Conservation (phyloP, 2,113 vertebrate genomes). For the Pantherophis guttatus region DNA sequence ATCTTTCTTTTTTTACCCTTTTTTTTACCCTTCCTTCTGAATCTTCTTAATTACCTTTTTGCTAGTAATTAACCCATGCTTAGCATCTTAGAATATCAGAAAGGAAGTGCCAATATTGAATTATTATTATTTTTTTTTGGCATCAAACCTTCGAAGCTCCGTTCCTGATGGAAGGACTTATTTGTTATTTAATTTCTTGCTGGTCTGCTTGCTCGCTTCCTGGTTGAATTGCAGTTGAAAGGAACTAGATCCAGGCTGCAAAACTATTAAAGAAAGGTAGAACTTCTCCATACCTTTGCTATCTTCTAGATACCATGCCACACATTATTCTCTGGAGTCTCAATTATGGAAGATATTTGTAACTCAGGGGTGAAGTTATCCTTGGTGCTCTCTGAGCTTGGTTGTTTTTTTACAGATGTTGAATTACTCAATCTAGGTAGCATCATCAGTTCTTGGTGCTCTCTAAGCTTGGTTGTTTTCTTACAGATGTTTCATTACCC, state of each 20-base stretch:
- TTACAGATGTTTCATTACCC: too few relatives aligned
- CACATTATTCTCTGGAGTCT: background rate
- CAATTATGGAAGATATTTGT: background rate
- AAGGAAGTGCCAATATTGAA: background rate
- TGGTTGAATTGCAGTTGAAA: background rate
- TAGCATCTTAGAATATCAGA: background rate
- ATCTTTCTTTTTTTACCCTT: background rate
- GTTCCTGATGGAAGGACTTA: background rate
- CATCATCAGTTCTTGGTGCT: background rate
- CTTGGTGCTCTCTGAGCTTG: too few relatives aligned
- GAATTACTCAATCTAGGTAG: too few relatives aligned
- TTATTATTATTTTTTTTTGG: too few relatives aligned
- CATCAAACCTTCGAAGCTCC: background rate
- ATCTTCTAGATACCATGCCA: slow-evolving; percentile 16
- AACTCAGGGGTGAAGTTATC: background rate
- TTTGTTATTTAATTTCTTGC: background rate
- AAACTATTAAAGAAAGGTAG: background rate
- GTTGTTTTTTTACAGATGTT: too few relatives aligned
- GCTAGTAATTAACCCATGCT: background rate
- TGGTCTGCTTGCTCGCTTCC: background rate
- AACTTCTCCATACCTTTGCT: background rate
- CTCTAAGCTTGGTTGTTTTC: background rate
- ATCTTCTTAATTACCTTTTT: background rate
- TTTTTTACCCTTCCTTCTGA: background rate
- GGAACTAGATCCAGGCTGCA: background rate